A percentile compares a stretch with the other conserved stretches of the same genome.
These are phyloP conservation scores for Aeoliscus strigatus DNA, from an alignment of 2,797 vertebrate genomes.

Conservation along the genomic window DNA sequence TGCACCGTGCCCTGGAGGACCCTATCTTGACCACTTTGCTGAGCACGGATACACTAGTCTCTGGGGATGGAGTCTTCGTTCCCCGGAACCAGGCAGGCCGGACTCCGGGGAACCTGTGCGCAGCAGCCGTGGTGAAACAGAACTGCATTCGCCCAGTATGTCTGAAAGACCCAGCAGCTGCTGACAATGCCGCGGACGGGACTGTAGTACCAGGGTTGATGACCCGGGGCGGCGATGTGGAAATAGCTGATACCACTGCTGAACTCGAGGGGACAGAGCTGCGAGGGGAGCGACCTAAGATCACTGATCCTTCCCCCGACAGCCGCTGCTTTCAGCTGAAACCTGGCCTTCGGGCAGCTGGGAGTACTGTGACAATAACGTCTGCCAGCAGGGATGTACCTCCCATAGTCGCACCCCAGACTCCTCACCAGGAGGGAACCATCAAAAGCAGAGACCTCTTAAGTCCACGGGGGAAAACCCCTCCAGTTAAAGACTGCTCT, in stretches of 20 bases:
- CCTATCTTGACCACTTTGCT: constrained; percentile 88
- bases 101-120: constrained; percentile 76
- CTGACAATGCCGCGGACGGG: constrained; percentile 28
- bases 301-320: constrained; percentile 47
- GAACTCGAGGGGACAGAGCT: constrained; percentile 68
- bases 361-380: constrained; percentile 46
- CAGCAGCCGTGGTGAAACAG: constrained; percentile 83
- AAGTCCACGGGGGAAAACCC: constrained; percentile 74
- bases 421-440: constrained; percentile 75
- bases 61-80: constrained; percentile 85
- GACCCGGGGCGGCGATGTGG: constrained; percentile 64
- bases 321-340: constrained; percentile 65
- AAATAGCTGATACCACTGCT: constrained; percentile 69
- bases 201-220: constrained; percentile 69
- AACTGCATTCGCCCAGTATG: constrained; percentile 76
- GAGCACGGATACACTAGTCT: constrained; percentile 80
- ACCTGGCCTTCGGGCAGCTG: constrained; percentile 58
- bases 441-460: constrained; percentile 82
- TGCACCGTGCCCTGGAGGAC: constrained; percentile 82
- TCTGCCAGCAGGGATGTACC: constrained; percentile 54
- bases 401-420: constrained; percentile 54
- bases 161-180: constrained; percentile 70
- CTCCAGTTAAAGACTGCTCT: constrained; percentile 73
- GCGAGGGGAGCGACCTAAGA: constrained; percentile 58
- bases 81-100: constrained; percentile 73